Evolutionary conservation across 2,113 vertebrate species (phyloP), one percentile per base, ranked within the genome.

Genomic region (Anoura caudifer): DNA sequence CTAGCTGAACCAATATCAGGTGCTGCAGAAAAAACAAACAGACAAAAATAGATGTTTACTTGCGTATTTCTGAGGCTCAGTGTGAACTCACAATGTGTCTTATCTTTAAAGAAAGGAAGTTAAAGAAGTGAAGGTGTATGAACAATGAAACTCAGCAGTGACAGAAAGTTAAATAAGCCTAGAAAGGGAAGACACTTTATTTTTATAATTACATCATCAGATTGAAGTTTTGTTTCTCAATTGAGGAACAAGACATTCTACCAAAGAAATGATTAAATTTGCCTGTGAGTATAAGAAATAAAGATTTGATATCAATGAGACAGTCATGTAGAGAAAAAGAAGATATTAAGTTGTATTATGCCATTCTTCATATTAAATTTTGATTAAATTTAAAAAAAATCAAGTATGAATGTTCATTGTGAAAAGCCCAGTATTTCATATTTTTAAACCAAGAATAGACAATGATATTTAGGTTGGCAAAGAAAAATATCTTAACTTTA

Each of bases 71-170:
- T 69, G 73, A 96, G 65, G 2, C 16, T n/a, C 76, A 19, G 50
- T 83, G 73, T 90, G 85, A 93, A 93, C 52, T 93, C 41, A 84
- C 22, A 56, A n/a, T 41, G 2, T 43, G 9, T 70, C 50, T 95
- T 87, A 67, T 80, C 94, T 91, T 90, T 94, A 90, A 87, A 80
- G 65, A 76, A 69, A 86, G 16, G 33, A 96, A 92, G 81, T 36
- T n/a, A 86, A 93, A 41, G 17, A 81, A 93, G 36, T 50, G 28
- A 45, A 87, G 45, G 61, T 54, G 70, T 85, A 65, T 88, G 81
- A 96, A 28, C 15, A 11, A 81, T 19, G 63, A 72, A 95, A 36
- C 11, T 65, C 91, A 87, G 36, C 14, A 84, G 61, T 50, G 12
- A 86, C 0, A 15, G 26, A 70, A 90, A 92, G 43, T 19, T 89